phyloP scores from a whole-genome alignment of 2,797 vertebrate species.

The Leuciscus waleckii region DNA sequence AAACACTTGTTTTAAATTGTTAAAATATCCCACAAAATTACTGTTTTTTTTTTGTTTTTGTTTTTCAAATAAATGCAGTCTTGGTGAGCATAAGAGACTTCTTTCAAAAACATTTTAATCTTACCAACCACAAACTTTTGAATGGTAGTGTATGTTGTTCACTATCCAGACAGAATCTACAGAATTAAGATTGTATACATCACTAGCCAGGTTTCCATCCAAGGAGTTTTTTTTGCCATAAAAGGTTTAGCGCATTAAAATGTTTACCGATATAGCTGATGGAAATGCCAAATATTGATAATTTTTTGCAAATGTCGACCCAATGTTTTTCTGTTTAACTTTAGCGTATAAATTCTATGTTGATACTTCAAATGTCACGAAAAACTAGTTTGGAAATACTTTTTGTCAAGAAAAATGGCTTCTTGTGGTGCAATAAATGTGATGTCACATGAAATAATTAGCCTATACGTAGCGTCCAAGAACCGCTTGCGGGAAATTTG shows the following conservation, averaged over 20 bases:
- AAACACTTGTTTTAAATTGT: no score
- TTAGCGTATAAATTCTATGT: background rate
- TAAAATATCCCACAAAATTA: background rate
- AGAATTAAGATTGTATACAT: background rate
- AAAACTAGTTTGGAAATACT: background rate
- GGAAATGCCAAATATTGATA: accelerated
- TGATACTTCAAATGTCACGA: background rate
- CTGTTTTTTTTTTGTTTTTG: no score
- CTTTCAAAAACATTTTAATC: background rate
- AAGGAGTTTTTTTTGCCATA: no score
- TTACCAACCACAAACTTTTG: background rate
- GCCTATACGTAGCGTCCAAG: no score
- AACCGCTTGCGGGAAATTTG: no score
- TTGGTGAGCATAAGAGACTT: background rate
- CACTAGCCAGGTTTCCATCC: no score
- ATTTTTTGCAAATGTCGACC: background rate
- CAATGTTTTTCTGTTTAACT: background rate
- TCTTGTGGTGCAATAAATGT: no score
- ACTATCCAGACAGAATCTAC: background rate
- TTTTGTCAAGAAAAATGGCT: background rate
- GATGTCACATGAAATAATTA: no score
- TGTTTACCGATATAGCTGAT: background rate
- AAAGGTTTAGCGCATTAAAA: background rate
- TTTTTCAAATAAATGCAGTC: background rate
- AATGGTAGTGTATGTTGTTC: background rate